A percentile compares a stretch with the other conserved stretches of the same genome.
Evolutionary conservation across 2,113 vertebrate species (phyloP).

Genomic region (Dascyllus trimaculatus): DNA sequence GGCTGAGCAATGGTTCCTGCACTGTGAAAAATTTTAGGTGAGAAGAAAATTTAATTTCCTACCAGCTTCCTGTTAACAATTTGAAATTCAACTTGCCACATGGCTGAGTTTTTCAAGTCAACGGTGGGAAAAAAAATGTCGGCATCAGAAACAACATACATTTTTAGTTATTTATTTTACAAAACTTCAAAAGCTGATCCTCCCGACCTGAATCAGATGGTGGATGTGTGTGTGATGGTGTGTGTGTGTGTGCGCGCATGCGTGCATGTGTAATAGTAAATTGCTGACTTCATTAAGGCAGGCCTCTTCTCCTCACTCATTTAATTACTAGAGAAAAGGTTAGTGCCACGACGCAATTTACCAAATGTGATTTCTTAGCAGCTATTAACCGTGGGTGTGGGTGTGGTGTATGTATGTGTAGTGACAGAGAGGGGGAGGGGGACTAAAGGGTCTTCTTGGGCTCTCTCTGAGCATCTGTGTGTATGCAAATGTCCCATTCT

Average conservation of each 20-base stretch:
- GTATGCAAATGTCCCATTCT: neutral
- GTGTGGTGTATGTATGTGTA: conserved; percentile 15
- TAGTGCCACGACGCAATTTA: conserved; percentile 75
- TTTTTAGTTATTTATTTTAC: neutral
- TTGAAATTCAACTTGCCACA: no score
- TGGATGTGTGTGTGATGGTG: neutral
- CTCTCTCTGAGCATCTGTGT: neutral
- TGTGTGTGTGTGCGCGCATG: conserved; percentile 5
- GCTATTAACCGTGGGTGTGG: conserved; percentile 62
- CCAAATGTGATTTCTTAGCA: conserved; percentile 75
- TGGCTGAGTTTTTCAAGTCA: no score
- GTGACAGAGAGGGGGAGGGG: conserved; percentile 25
- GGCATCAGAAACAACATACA: neutral
- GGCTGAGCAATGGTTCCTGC: no score
- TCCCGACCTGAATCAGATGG: neutral
- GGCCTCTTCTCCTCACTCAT: conserved; percentile 63
- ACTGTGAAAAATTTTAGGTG: no score
- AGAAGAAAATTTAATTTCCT: no score
- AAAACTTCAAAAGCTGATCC: conserved; percentile 5
- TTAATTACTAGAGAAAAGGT: conserved; percentile 76
- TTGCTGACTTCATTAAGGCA: conserved; percentile 71
- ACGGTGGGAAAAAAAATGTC: no score
- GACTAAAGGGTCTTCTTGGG: neutral
- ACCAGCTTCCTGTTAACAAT: no score
- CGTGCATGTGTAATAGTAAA: conserved; percentile 26